These are phyloP conservation scores for Sparus aurata DNA, from an alignment of 2,797 vertebrate species.

Conservation along the genomic window DNA sequence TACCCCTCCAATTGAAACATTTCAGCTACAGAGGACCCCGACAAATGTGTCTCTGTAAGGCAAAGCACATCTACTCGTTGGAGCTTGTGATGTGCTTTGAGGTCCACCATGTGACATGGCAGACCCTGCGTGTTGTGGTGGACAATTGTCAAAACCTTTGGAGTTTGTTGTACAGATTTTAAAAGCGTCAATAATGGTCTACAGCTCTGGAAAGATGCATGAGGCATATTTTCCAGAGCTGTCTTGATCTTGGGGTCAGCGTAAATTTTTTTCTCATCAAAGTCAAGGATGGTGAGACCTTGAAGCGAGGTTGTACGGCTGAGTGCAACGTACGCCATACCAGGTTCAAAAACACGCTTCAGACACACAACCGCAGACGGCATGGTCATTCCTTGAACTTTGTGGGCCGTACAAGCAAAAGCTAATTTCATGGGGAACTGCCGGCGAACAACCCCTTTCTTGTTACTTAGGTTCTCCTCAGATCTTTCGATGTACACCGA, in stretches of 20 bases:
- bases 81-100: not conserved
- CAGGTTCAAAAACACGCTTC: not conserved
- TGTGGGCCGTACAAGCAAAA: not conserved
- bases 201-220: not conserved
- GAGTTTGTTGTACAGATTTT: not conserved
- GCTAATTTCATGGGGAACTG: not conserved
- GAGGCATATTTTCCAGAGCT: too few species aligned
- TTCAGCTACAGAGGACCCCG: not conserved
- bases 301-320: too few species aligned
- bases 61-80: not conserved
- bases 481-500: not conserved
- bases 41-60: not conserved
- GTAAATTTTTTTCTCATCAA: too few species aligned
- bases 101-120: not conserved
- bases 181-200: not conserved
- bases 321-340: too few species aligned
- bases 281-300: too few species aligned
- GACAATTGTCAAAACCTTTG: not conserved
- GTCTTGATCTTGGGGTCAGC: too few species aligned
- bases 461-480: not conserved
- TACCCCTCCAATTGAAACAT: not conserved
- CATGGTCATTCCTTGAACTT: not conserved
- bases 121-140: not conserved
- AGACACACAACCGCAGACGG: not conserved
- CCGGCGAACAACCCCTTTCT: not conserved